Conservation (phyloP, 1,140 invertebrate genomes). For the Galendromus occidentalis region DNA sequence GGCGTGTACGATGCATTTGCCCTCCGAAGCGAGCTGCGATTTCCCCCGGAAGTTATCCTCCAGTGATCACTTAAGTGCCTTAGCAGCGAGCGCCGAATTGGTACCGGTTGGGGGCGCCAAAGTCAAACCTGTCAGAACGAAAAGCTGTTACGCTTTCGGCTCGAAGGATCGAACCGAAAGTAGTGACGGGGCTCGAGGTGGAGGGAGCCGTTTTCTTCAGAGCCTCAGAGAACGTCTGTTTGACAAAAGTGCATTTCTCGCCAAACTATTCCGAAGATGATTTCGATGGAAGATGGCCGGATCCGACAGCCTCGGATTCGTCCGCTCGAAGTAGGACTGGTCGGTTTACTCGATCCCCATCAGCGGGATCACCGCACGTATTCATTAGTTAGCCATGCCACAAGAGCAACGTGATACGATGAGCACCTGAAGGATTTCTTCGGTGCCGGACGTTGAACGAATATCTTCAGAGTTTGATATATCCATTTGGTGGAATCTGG, state of each 20-base stretch:
- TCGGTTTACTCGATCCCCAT: no score
- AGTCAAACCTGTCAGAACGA: conserved; percentile 5
- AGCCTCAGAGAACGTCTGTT: not conserved
- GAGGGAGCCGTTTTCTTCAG: not conserved
- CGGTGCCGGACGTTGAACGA: no score
- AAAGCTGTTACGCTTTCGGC: conserved; percentile 5
- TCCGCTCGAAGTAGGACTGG: no score
- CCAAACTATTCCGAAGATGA: conserved; percentile 6
- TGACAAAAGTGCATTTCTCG: not conserved
- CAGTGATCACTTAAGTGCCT: conserved; percentile 11
- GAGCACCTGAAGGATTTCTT: no score
- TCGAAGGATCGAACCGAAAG: not conserved
- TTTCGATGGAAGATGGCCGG: no score
- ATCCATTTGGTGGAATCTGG: no score
- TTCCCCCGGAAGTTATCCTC: not conserved
- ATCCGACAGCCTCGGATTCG: no score
- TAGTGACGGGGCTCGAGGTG: not conserved
- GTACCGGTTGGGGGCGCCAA: not conserved
- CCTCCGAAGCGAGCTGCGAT: not conserved
- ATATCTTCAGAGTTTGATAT: no score
- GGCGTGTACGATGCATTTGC: not conserved
- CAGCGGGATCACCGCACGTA: no score
- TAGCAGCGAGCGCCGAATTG: not conserved
- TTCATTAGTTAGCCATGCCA: no score
- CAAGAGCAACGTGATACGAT: no score